These are phyloP conservation scores for Sebastes reedi DNA, from an alignment of 2,797 vertebrate genomes.

Conservation along the genomic window DNA sequence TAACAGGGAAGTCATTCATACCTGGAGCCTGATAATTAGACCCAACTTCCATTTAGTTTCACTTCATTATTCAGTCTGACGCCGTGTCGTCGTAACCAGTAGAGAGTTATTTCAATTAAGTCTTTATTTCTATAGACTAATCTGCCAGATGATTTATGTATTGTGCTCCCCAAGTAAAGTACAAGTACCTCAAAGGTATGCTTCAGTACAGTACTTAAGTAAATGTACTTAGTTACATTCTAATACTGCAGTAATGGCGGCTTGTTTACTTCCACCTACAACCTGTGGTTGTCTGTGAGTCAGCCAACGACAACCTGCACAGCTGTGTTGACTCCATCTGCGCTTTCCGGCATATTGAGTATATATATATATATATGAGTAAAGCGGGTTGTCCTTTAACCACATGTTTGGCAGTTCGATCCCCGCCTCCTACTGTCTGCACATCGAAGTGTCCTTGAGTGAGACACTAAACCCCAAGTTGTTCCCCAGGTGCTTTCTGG, in stretches of 20 bases:
- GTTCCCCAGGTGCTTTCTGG: fast-evolving
- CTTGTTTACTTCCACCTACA: not conserved
- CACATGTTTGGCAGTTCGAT: too few relatives aligned
- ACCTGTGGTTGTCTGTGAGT: not conserved
- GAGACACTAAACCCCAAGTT: too few relatives aligned
- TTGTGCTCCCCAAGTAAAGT: not conserved
- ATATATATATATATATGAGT: too few relatives aligned
- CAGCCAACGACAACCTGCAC: not conserved
- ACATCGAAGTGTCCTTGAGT: too few relatives aligned
- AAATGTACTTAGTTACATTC: not conserved
- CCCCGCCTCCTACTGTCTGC: too few relatives aligned
- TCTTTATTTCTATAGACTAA: not conserved
- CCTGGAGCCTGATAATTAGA: not conserved
- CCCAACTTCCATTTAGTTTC: not conserved
- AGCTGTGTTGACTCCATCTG: not conserved
- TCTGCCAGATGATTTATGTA: not conserved
- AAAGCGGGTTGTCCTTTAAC: too few relatives aligned
- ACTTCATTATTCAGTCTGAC: slow-evolving; percentile 15
- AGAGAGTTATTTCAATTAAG: not conserved
- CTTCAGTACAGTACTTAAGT: too few relatives aligned
- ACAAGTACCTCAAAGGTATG: not conserved
- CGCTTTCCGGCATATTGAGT: too few relatives aligned
- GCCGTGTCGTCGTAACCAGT: not conserved
- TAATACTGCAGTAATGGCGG: not conserved
- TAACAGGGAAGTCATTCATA: not conserved